A percentile compares a stretch with the other conserved stretches of the same genome.
These are phyloP conservation scores for Narcine bancroftii DNA, from an alignment of 2,113 vertebrate genomes.

Conservation along the genomic window DNA sequence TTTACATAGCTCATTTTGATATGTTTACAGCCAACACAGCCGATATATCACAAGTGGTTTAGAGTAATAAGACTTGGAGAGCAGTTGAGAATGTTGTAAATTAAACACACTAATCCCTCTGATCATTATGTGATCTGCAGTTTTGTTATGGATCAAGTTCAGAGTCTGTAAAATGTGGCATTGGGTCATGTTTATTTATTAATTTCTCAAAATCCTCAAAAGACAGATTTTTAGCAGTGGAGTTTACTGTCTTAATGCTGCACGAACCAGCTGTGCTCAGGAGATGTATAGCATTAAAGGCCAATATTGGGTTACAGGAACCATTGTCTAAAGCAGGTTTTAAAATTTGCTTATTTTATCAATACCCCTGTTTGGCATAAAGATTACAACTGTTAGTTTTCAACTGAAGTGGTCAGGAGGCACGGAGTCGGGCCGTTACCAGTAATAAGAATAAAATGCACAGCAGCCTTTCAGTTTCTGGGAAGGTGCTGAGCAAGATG, in stretches of 20 bases:
- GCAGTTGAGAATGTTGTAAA: background rate
- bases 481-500: background rate
- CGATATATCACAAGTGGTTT: background rate
- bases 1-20: background rate
- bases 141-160: background rate
- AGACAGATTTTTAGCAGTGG: background rate
- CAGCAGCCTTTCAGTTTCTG: background rate
- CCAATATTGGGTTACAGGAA: background rate
- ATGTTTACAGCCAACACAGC: background rate
- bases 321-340: background rate
- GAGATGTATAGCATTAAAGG: background rate
- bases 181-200: background rate
- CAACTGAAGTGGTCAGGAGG: background rate
- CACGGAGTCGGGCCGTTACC: too few relatives aligned
- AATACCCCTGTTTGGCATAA: background rate
- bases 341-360: background rate
- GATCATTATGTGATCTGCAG: background rate
- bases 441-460: background rate
- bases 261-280: background rate
- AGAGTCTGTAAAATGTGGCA: background rate
- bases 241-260: background rate
- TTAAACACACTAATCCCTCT: background rate
- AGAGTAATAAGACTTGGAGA: background rate
- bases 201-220: background rate
- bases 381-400: background rate